A percentile compares a stretch with the other conserved stretches of the same genome.
Conservation (phyloP, 2,113 vertebrate genomes). For the Nothobranchius furzeri region DNA sequence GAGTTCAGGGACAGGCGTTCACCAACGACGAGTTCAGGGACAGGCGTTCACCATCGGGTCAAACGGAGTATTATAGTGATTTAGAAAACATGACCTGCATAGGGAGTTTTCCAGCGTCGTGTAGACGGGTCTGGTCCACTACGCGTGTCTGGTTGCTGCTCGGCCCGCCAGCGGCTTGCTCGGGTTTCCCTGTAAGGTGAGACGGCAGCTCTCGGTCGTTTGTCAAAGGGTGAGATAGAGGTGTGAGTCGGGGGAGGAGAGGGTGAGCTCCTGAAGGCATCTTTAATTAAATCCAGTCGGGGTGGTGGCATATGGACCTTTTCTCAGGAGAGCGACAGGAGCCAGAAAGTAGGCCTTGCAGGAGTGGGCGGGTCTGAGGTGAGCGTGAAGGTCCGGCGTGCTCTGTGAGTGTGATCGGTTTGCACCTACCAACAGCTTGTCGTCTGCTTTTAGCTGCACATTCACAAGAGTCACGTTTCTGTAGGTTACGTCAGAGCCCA, state of each 20-base stretch:
- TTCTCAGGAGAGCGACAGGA: background rate
- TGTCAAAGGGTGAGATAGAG: constrained; percentile 31
- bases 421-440: constrained; percentile 28
- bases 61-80: background rate
- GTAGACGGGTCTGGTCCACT: constrained; percentile 15
- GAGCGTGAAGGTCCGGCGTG: constrained; percentile 30
- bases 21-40: too few relatives aligned
- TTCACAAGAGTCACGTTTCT: constrained; percentile 41
- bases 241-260: background rate
- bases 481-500: constrained; percentile 8
- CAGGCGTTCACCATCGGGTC: too few relatives aligned
- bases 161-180: constrained; percentile 31
- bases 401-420: constrained; percentile 14
- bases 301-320: constrained; percentile 22
- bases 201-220: constrained; percentile 54
- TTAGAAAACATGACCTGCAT: background rate
- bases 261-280: constrained; percentile 24
- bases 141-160: constrained; percentile 29
- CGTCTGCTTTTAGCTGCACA: constrained; percentile 51
- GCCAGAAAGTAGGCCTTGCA: background rate
- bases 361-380: background rate
- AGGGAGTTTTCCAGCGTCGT: background rate
- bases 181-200: constrained; percentile 55
- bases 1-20: too few relatives aligned
- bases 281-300: constrained; percentile 78